Conservation (phyloP, 2,113 vertebrate genomes). For the Kryptolebias marmoratus region DNA sequence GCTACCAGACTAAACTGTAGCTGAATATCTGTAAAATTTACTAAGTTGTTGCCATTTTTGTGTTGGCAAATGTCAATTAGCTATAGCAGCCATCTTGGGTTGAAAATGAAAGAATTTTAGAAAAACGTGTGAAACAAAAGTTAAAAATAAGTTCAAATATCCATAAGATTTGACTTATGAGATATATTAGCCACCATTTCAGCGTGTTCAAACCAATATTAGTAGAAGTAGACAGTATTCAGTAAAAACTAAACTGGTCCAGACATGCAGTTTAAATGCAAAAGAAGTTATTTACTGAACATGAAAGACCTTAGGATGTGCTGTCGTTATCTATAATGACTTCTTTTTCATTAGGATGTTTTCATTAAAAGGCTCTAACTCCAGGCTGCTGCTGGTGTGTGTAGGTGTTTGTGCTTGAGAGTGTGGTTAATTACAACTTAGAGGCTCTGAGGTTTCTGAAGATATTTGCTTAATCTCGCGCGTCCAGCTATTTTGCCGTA, state of each 20-base stretch:
- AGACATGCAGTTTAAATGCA: background rate
- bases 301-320: conserved; percentile 1
- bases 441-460: background rate
- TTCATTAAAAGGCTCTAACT: conserved; percentile 19
- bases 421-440: conserved; percentile 20
- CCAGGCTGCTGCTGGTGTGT: conserved; percentile 1
- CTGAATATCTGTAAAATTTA: too few relatives aligned
- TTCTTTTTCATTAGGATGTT: conserved; percentile 40
- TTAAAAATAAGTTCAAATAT: too few relatives aligned
- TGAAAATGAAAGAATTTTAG: too few relatives aligned
- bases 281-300: background rate
- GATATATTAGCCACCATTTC: too few relatives aligned
- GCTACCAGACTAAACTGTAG: too few relatives aligned
- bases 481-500: background rate
- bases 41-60: too few relatives aligned
- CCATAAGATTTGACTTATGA: too few relatives aligned
- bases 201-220: background rate
- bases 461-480: background rate
- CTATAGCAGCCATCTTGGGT: too few relatives aligned
- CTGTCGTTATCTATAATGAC: conserved; percentile 43
- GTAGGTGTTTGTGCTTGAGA: background rate
- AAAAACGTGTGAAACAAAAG: too few relatives aligned
- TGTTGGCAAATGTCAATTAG: too few relatives aligned
- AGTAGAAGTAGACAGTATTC: background rate
- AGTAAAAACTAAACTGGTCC: too few relatives aligned